These are phyloP conservation scores for Ictalurus furcatus DNA, from an alignment of 2,113 vertebrate species.

Conservation along the genomic window DNA sequence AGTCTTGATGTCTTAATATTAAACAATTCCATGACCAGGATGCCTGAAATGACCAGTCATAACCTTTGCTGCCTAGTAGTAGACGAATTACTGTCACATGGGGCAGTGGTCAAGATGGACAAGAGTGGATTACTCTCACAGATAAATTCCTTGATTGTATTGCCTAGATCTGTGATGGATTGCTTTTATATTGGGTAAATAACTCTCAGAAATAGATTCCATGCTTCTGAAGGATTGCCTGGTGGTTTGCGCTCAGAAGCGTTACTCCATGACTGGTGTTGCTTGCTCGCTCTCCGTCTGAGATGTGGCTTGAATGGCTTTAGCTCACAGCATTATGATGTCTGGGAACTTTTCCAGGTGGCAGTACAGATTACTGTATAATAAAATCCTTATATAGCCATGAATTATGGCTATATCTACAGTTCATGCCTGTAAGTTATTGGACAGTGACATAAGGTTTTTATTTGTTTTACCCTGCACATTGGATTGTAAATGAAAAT, in stretches of 20 bases:
- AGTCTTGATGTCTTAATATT: background rate
- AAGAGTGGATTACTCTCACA: background rate
- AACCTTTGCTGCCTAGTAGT: background rate
- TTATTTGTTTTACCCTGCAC: background rate
- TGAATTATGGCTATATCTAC: background rate
- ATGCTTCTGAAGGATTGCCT: background rate
- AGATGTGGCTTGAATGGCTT: background rate
- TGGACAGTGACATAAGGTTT: background rate
- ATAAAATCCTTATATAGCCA: slow-evolving; percentile 2
- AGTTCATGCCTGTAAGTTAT: background rate
- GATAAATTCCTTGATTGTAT: background rate
- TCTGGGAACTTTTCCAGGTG: background rate
- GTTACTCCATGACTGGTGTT: background rate
- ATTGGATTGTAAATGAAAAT: slow-evolving; percentile 2
- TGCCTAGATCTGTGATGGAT: background rate
- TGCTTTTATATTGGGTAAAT: background rate
- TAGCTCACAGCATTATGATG: background rate
- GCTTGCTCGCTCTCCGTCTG: background rate
- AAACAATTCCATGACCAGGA: background rate
- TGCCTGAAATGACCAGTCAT: background rate
- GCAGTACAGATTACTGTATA: background rate
- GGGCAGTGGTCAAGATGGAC: background rate
- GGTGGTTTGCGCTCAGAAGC: background rate
- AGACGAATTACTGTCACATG: background rate
- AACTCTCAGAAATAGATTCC: background rate